Percentiles rank a stretch among this genome's conserved stretches.
Conservation (phyloP, 2,113 vertebrate species). For the Gavialis gangeticus region DNA sequence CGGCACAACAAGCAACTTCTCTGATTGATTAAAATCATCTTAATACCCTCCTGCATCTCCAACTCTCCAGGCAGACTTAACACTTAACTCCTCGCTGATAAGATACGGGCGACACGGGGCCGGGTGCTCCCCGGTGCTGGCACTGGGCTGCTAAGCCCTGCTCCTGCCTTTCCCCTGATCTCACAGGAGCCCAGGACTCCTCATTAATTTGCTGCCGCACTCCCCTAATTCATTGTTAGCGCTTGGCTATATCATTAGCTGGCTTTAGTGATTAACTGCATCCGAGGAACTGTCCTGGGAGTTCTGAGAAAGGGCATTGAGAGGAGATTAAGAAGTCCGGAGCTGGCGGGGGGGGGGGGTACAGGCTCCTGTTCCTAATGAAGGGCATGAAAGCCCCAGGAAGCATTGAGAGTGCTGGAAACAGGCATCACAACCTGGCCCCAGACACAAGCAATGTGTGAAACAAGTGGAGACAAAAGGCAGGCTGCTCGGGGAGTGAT, state of each 20-base stretch:
- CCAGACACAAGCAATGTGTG: not conserved
- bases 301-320: not conserved
- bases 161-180: not conserved
- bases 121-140: accelerated
- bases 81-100: not conserved
- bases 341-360: not conserved
- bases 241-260: not conserved
- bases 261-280: not conserved
- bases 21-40: not conserved
- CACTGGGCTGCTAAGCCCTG: not conserved
- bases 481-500: not conserved
- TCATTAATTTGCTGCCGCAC: not conserved
- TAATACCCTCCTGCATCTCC: not conserved
- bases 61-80: not conserved
- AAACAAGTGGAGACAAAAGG: not conserved
- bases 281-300: not conserved
- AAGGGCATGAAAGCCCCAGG: not conserved
- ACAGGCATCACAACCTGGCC: not conserved
- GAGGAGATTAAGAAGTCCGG: not conserved
- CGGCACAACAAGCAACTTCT: not conserved
- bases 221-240: not conserved
- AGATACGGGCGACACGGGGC: not conserved
- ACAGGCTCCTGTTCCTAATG: not conserved
- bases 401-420: not conserved
- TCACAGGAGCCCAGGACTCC: not conserved